phyloP scores from a whole-genome alignment of 2,113 vertebrate genomes.

The Chaenocephalus aceratus region DNA sequence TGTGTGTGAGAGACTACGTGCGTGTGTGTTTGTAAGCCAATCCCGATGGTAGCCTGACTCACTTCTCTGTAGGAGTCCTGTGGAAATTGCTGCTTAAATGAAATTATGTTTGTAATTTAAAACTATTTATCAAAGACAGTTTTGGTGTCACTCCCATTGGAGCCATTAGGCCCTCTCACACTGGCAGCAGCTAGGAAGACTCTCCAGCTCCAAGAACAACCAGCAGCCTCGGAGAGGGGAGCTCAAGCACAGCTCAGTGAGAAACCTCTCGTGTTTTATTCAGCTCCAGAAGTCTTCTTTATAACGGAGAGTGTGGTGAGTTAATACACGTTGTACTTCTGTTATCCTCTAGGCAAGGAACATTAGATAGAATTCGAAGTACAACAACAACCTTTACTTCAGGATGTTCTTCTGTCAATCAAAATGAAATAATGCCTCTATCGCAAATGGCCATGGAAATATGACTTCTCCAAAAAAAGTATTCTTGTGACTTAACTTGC shows the following conservation, averaged over 20 bases:
- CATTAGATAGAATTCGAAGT: no score
- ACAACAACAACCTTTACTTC: no score
- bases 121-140: constrained; percentile 87
- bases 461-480: no score
- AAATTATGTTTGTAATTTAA: constrained; percentile 88
- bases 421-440: no score
- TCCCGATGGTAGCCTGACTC: constrained; percentile 69
- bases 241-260: constrained; percentile 20
- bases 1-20: constrained; percentile 31
- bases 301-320: background rate
- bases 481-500: no score
- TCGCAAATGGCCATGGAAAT: no score
- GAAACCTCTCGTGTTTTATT: background rate
- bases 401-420: no score
- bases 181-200: constrained; percentile 67
- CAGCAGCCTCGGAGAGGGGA: constrained; percentile 17
- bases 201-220: constrained; percentile 35
- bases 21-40: constrained; percentile 65
- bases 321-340: no score
- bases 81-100: constrained; percentile 85
- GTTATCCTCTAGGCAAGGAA: no score
- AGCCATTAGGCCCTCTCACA: constrained; percentile 77
- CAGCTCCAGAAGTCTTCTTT: constrained; percentile 5
- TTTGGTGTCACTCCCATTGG: constrained; percentile 83
- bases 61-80: constrained; percentile 81